These are phyloP conservation scores for Drosophila funebris DNA, from an alignment of 1,140 invertebrate genomes.

Conservation along the genomic window DNA sequence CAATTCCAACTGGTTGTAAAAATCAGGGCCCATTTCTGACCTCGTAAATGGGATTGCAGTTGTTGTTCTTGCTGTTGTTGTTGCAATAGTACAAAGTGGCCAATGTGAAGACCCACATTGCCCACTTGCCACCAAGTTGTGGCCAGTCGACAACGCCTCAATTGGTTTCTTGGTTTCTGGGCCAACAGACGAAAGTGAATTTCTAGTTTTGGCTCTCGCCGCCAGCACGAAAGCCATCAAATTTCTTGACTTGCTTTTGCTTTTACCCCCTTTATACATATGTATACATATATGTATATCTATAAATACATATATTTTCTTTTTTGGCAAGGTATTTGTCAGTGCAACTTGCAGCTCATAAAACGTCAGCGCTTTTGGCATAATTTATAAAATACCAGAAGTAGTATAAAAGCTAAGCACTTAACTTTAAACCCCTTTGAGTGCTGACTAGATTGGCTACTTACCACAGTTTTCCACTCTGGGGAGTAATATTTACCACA, in stretches of 20 bases:
- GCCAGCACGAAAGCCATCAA: conserved; percentile 49
- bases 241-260: conserved; percentile 36
- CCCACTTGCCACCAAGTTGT: conserved; percentile 6
- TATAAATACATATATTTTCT: neutral
- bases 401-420: neutral
- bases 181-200: conserved; percentile 65
- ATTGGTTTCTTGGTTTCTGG: conserved; percentile 67
- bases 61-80: conserved; percentile 19
- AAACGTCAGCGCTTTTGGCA: conserved; percentile 19
- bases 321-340: conserved; percentile 6
- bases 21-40: conserved; percentile 56
- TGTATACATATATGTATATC: neutral
- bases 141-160: conserved; percentile 35
- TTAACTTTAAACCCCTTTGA: neutral
- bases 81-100: conserved; percentile 18
- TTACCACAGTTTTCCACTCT: neutral
- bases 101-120: conserved; percentile 56
- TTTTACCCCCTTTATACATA: conserved; percentile 9
- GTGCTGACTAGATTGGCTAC: neutral
- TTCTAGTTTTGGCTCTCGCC: conserved; percentile 51
- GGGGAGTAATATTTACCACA: too few species aligned
- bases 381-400: neutral
- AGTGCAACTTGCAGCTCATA: conserved; percentile 30
- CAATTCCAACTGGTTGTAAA: conserved; percentile 9
- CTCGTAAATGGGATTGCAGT: conserved; percentile 45